phyloP scores from a whole-genome alignment of 2,888 invertebrate species.

The Glomeris marginata region DNA sequence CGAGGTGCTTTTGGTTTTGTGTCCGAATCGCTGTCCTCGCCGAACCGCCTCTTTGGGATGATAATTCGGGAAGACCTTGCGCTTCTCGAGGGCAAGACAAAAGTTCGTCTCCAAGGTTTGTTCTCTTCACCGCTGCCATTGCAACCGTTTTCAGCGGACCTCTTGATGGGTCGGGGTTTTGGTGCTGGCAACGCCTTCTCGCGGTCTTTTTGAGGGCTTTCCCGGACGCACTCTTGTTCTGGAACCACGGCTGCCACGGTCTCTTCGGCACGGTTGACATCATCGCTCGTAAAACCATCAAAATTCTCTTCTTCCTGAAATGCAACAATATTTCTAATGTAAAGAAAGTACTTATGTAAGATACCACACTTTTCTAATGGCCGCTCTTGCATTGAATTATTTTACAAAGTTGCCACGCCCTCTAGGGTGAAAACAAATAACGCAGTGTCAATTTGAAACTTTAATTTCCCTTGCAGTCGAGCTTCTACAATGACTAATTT shows the following conservation, averaged over 20 bases:
- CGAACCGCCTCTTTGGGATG: conserved; percentile 51
- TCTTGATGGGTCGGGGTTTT: neutral
- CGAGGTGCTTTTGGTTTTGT: conserved; percentile 42
- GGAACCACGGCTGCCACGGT: neutral
- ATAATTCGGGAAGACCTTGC: conserved; percentile 72
- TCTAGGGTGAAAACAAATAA: too few relatives aligned
- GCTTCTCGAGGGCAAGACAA: conserved; percentile 64
- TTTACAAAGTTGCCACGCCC: too few relatives aligned
- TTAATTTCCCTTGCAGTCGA: too few relatives aligned
- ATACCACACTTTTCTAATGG: too few relatives aligned
- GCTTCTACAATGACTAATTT: too few relatives aligned
- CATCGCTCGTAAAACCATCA: conserved; percentile 7
- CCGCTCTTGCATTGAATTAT: too few relatives aligned
- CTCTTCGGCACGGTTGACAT: conserved; percentile 7
- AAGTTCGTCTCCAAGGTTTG: conserved; percentile 25
- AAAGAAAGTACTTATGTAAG: too few relatives aligned
- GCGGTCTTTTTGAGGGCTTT: neutral
- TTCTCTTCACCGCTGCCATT: neutral
- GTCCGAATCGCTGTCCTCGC: conserved; percentile 11
- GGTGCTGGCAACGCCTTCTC: neutral
- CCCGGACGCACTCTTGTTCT: neutral
- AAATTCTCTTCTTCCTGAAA: conserved; percentile 13
- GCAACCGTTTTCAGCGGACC: neutral
- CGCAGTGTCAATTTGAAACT: too few relatives aligned
- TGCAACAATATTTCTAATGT: too few relatives aligned